These are phyloP conservation scores for Chrysocyon brachyurus DNA, from an alignment of 2,797 vertebrate genomes.

Conservation along the genomic window DNA sequence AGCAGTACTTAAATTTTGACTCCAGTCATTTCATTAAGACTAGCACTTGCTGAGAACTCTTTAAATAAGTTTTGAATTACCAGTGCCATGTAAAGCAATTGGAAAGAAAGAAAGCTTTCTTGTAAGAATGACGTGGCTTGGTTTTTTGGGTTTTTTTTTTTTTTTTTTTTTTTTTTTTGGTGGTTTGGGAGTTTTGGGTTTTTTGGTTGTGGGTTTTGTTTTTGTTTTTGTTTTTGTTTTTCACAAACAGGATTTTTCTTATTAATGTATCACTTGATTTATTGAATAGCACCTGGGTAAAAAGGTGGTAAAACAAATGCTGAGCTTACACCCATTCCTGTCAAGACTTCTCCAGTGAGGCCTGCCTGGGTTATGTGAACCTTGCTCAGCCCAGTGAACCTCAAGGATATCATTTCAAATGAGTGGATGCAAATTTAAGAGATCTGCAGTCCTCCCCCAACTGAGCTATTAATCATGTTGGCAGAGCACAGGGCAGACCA, in stretches of 20 bases:
- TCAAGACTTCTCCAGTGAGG: background rate
- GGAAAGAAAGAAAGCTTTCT: constrained; percentile 68
- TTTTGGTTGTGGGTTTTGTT: no score
- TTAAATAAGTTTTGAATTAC: constrained; percentile 75
- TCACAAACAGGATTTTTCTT: constrained; percentile 47
- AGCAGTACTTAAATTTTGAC: constrained; percentile 78
- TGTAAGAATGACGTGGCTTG: background rate
- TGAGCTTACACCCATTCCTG: background rate
- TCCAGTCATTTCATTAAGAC: constrained; percentile 81
- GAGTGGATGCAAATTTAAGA: constrained; percentile 68
- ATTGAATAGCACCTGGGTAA: constrained; percentile 35
- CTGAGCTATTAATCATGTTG: constrained; percentile 80
- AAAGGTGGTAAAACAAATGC: constrained; percentile 5
- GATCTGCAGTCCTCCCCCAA: constrained; percentile 66
- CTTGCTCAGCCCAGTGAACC: constrained; percentile 28
- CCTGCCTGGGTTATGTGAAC: constrained; percentile 3
- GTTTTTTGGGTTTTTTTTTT: no score
- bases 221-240: background rate
- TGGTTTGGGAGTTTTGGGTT: background rate
- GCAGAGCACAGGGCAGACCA: background rate
- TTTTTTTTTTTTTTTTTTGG: no score
- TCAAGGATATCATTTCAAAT: constrained; percentile 61
- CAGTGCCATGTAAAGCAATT: constrained; percentile 46
- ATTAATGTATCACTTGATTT: constrained; percentile 64
- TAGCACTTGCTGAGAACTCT: constrained; percentile 72